A percentile compares a stretch with the other conserved stretches of the same genome.
phyloP scores from a whole-genome alignment of 2,888 invertebrate species.

The Nymphalis c-album region DNA sequence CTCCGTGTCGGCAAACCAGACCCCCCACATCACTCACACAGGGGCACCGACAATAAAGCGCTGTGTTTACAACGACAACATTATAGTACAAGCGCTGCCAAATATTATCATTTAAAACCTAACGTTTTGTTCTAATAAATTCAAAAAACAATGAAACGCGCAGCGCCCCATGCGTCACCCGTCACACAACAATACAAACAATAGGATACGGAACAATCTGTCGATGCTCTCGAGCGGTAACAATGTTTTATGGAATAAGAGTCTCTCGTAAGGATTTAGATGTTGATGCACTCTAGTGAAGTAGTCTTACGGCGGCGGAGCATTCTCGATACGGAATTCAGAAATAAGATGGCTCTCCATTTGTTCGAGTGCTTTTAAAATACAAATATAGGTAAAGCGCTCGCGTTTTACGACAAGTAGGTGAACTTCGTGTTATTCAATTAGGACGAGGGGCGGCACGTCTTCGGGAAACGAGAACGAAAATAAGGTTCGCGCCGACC shows the following conservation, averaged over 20 bases:
- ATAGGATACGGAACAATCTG: conserved; percentile 11
- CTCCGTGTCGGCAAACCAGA: conserved; percentile 9
- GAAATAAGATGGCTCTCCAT: conserved; percentile 23
- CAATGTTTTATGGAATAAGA: conserved; percentile 20
- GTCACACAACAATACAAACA: conserved; percentile 11
- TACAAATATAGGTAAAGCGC: conserved; percentile 34
- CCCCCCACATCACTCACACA: conserved; percentile 12
- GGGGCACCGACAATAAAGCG: conserved; percentile 12
- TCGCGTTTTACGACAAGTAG: conserved; percentile 24
- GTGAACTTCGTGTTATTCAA: conserved; percentile 32
- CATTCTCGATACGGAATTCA: conserved; percentile 10
- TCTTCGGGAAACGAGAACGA: neutral
- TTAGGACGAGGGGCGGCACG: conserved; percentile 3
- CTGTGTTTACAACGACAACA: neutral
- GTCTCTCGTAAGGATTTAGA: conserved; percentile 21
- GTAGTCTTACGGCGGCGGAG: conserved; percentile 8
- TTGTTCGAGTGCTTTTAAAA: conserved; percentile 35
- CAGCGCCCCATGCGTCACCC: neutral
- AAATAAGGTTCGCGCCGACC: conserved; percentile 13
- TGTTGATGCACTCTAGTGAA: conserved; percentile 28
- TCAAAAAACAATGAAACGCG: conserved; percentile 5
- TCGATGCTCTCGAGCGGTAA: conserved; percentile 19
- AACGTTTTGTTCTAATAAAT: conserved; percentile 11
- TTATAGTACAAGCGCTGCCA: conserved; percentile 14
- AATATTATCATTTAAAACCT: neutral